A percentile compares a stretch with the other conserved stretches of the same genome.
phyloP scores from a whole-genome alignment of 2,797 vertebrate species.

The Tympanoctomys barrerae region DNA sequence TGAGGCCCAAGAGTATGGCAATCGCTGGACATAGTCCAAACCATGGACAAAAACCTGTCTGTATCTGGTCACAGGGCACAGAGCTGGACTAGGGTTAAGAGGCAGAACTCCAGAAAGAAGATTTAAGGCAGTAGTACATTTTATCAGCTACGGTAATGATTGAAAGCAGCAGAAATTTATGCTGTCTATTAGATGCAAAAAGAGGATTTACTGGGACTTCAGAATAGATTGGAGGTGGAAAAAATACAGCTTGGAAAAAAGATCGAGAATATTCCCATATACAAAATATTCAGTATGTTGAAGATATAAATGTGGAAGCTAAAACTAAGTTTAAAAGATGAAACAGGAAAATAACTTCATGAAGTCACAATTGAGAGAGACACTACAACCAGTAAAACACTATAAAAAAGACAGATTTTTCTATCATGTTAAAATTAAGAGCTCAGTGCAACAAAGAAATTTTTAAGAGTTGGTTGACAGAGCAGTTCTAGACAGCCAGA shows the following conservation, averaged over 20 bases:
- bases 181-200: constrained; percentile 25
- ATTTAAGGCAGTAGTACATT: constrained; percentile 64
- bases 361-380: constrained; percentile 30
- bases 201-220: constrained; percentile 48
- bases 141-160: constrained; percentile 57
- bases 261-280: neutral
- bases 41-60: constrained; percentile 31
- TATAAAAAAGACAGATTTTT: constrained; percentile 29
- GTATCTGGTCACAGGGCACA: constrained; percentile 14
- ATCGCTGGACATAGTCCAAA: constrained; percentile 66
- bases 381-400: constrained; percentile 29
- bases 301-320: constrained; percentile 37
- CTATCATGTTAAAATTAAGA: constrained; percentile 18
- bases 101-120: constrained; percentile 23
- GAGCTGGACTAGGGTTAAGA: constrained; percentile 1
- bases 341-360: constrained; percentile 48
- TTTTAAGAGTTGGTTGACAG: neutral
- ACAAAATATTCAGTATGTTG: constrained; percentile 14
- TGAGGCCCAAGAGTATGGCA: neutral
- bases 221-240: constrained; percentile 45
- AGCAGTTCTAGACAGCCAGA: neutral
- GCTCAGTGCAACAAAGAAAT: neutral
- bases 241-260: constrained; percentile 38
- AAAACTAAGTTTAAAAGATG: constrained; percentile 1
- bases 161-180: constrained; percentile 63